Evolutionary conservation across 2,888 invertebrate genomes (phyloP), one percentile per base, ranked within the genome.

Genomic region (Acleris literana): DNA sequence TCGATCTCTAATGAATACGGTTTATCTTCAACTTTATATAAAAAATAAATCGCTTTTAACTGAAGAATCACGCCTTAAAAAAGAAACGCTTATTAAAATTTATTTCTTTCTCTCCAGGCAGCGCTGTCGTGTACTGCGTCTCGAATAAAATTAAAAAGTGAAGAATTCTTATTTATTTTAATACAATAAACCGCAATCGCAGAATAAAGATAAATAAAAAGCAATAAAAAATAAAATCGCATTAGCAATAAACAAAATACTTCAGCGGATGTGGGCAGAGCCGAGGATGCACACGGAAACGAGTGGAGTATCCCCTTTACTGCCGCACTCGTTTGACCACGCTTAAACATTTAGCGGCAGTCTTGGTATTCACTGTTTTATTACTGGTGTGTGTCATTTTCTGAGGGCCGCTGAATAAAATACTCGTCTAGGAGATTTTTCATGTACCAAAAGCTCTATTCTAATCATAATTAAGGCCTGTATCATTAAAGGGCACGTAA

Each of bases 211-310:
- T 92, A 92, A 92, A 92, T 92, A 92, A 92, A 92, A 92, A 85
- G 89, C 86, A 91, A 92, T 92, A 92, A 92, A 92, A 92, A 92
- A 92, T 92, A 91, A 92, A 92, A 88, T 91, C 88, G 91, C 92
- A 92, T 92, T 92, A 92, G 92, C 92, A 91, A 92, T 92, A 92
- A 92, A 92, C 92, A 92, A 92, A 92, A 92, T 92, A 92, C 92
- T 92, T 91, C 91, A 92, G 87, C 91, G 92, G 91, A 92, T 92
- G 92, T 92, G 90, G 90, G 88, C 88, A 89, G 92, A 85, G 85
- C 86, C 79, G 83, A 80, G 80, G 81, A 78, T 77, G 89, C 84
- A 88, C 86, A 82, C 72, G 68, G 86, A 76, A 80, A 79, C 78
- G 74, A 77, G 74, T 90, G 76, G 91, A 58, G 59, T 29, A 61